Base-by-base conservation (phyloP, 2,797 vertebrate genomes). In the Ciconia nigra region DNA sequence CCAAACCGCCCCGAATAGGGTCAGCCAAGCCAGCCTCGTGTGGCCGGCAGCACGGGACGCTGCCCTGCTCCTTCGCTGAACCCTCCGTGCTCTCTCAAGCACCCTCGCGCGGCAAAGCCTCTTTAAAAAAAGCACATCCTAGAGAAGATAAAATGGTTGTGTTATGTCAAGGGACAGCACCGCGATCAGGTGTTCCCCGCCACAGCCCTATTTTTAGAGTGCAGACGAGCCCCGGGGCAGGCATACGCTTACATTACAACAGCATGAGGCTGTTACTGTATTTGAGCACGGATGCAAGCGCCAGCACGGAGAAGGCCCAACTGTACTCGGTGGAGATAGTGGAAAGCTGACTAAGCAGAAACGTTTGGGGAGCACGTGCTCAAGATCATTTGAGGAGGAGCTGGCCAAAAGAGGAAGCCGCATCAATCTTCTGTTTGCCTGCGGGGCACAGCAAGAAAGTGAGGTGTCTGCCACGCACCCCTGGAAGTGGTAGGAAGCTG, bases 331-430 rank as follows among this genome's bases (percentile, higher is more conserved):
- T 0, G 17, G 44, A 73, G 52, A 76, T 15, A 54, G 42, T 24
- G 26, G 49, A 78, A 52, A 81, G 93, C 90, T 96, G 95, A 96
- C 65, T 83, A 57, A 92, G 87, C 17, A 2, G 44, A 42, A 86
- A 77, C 9, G 15, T 80, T 61, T 14, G 8, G 21, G 55, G 59
- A 89, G 33, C 87, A 71, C n/a, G 3, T 87, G 92, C 78, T 91
- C 24, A 2, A 33, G 74, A 65, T 57, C 57, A 18, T 39, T 55
- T 15, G 44, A 89, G 54, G 73, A 94, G 70, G 35, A 89, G 69
- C 29, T 2, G 29, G 35, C 59, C 67, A 7, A 11, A 91, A 84
- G 55, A 80, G 59, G 73, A 96, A 87, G 58, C 69, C 5, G 0
- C 0, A 2, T 65, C 67, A 26, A 61, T 58, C 69, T 67, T 51